Evolutionary conservation across 2,888 invertebrate genomes (phyloP).

Genomic region (Celastrina argiolus): DNA sequence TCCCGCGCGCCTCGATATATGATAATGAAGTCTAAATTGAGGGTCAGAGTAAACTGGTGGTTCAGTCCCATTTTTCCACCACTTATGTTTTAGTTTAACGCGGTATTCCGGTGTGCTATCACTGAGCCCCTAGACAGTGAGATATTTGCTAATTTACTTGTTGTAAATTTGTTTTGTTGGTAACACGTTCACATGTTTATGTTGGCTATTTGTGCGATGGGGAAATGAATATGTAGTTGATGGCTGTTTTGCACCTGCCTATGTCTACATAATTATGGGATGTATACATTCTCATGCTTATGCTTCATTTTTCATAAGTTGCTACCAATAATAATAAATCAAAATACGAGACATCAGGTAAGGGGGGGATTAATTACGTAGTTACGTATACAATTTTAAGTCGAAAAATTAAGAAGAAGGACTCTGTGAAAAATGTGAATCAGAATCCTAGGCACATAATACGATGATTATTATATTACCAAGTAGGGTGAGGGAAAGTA

Average conservation of each 20-base stretch:
- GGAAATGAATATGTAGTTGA: conserved; percentile 15
- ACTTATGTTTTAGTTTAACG: conserved; percentile 68
- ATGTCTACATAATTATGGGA: neutral
- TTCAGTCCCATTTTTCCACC: conserved; percentile 62
- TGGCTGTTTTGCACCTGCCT: neutral
- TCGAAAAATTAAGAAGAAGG: too few species aligned
- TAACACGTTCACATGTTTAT: conserved; percentile 35
- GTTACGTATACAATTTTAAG: too few species aligned
- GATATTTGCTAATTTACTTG: conserved; percentile 72
- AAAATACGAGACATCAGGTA: too few species aligned
- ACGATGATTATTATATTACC: too few species aligned
- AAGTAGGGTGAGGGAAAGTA: too few species aligned
- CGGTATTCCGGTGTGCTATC: conserved; percentile 52
- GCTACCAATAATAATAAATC: too few species aligned
- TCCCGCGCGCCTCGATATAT: conserved; percentile 26
- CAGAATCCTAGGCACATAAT: too few species aligned
- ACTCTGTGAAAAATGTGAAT: too few species aligned
- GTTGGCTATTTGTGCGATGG: neutral
- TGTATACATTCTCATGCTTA: neutral
- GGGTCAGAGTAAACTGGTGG: conserved; percentile 47
- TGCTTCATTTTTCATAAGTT: neutral
- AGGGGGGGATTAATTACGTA: too few species aligned
- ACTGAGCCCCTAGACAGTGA: conserved; percentile 64
- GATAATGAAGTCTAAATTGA: conserved; percentile 32
- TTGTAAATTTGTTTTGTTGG: conserved; percentile 66